Base-by-base conservation (phyloP, 1,140 invertebrate genomes). In the Drosophila nebulosa region DNA sequence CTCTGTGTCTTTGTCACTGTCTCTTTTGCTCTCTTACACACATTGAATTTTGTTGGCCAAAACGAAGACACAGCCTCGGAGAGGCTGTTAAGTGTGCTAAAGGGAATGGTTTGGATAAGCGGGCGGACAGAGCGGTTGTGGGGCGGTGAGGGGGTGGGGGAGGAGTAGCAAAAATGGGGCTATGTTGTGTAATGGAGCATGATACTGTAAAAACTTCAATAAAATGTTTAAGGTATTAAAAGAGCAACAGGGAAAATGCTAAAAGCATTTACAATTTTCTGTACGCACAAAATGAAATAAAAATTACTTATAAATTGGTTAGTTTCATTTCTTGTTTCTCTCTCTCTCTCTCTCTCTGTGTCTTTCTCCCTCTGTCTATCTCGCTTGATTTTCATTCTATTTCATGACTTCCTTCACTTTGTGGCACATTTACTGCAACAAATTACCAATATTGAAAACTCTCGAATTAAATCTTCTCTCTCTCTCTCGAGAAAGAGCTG, bases 141-240 rank as follows among this genome's bases (percentile, higher is more conserved):
- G 9, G 4, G 10, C 5, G 18, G 32, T 21, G 18, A 3, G 26
- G 52, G 27, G 27, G 52, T n/a, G 24, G 12, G 26, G 26, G 7
- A 27, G 14, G 24, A 16, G 51, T 26, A 14, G 18, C 9, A 18
- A 30, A 21, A 39, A 30, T 46, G 39, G 39, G 39, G 16, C 39
- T 46, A 18, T 46, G 39, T 46, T 58, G 56, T 58, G 56, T 58
- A 58, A 58, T 58, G 56, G 56, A 36, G 56, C 56, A 58, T 58
- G 56, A 18, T 16, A 58, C 27, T 58, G 56, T 58, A 58, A 58
- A 58, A 58, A 39, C 56, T 58, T 58, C 56, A 39, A 58, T 58
- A 58, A 58, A 58, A 58, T 58, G 56, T 58, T 58, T 58, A 58
- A 58, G 56, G 56, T 58, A 58, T 58, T 58, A 58, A 58, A 36